Conservation (phyloP, 2,113 vertebrate species). For the Egretta garzetta region DNA sequence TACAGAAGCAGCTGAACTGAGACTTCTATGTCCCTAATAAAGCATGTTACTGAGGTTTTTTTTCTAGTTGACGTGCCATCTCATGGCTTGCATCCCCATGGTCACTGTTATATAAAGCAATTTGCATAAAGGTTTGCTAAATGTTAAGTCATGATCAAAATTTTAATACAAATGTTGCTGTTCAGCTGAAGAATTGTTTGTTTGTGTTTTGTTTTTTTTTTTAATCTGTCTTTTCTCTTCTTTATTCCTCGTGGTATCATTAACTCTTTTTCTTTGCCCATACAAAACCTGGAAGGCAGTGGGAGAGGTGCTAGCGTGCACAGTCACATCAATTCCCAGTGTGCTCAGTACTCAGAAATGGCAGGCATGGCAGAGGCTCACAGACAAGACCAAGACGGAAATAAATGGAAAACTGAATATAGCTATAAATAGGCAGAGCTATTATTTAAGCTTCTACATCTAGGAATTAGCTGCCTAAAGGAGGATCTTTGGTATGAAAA, state of each 20-base stretch:
- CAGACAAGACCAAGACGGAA: background rate
- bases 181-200: background rate
- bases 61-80: background rate
- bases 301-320: background rate
- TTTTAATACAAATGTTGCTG: background rate
- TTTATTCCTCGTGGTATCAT: background rate
- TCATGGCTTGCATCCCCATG: background rate
- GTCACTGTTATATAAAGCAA: background rate
- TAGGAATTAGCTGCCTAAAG: background rate
- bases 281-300: background rate
- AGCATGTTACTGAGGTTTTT: fast-evolving
- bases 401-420: background rate
- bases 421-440: conserved; percentile 12
- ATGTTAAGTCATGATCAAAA: background rate
- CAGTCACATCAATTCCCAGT: background rate
- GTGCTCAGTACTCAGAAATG: conserved; percentile 1
- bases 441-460: conserved; percentile 11
- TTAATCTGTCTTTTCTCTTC: background rate
- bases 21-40: background rate
- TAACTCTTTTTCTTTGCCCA: background rate
- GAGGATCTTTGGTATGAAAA: background rate
- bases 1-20: background rate
- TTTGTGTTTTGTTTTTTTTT: background rate
- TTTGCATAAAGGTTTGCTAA: background rate
- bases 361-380: background rate